A percentile compares a stretch with the other conserved stretches of the same genome.
These are phyloP conservation scores for Cremastobaeus sp. DNA, from an alignment of 2,888 invertebrate species.

Conservation along the genomic window DNA sequence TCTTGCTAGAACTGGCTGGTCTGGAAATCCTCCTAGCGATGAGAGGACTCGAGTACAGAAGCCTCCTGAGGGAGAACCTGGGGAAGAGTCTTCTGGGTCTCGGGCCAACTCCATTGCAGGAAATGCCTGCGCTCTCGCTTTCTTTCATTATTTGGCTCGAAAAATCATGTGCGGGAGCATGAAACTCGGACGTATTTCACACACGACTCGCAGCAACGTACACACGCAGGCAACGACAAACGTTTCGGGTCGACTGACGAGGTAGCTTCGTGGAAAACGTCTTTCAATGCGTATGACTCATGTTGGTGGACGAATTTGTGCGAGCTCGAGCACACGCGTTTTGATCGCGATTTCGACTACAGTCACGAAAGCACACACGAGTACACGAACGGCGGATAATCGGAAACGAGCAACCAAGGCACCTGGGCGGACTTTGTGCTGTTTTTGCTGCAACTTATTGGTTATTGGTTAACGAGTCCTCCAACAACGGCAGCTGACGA, in stretches of 20 bases:
- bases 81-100: conserved; percentile 76
- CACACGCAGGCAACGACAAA: too few relatives aligned
- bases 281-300: not conserved
- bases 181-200: not conserved
- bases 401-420: too few relatives aligned
- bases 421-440: too few relatives aligned
- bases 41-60: conserved; percentile 85
- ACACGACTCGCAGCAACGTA: too few relatives aligned
- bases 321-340: not conserved
- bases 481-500: conserved; percentile 54
- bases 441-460: too few relatives aligned
- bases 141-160: conserved; percentile 73
- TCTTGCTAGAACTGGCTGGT: conserved; percentile 69
- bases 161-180: conserved; percentile 3
- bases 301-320: conserved; percentile 1
- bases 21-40: conserved; percentile 82
- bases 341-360: too few relatives aligned
- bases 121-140: conserved; percentile 72
- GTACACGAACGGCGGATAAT: too few relatives aligned
- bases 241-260: too few relatives aligned
- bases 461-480: conserved; percentile 42
- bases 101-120: conserved; percentile 70
- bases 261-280: not conserved
- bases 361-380: too few relatives aligned
- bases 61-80: conserved; percentile 84